Conservation (phyloP, 1,140 invertebrate species). For the Aricia agestis region DNA sequence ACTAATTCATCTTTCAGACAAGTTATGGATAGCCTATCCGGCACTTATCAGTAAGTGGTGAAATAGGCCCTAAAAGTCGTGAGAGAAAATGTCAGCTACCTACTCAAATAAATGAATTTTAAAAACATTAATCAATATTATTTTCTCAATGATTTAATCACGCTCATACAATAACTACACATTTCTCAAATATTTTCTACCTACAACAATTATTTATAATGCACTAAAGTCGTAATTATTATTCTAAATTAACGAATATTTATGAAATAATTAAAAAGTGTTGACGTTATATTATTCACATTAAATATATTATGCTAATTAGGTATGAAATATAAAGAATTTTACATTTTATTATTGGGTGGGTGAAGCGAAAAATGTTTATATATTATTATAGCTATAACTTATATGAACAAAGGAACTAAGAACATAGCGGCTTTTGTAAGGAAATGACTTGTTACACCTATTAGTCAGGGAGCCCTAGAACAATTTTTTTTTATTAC, state of each 20-base stretch:
- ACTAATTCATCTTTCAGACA: too few relatives aligned
- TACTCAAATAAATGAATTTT: too few relatives aligned
- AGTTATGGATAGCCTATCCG: too few relatives aligned
- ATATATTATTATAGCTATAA: not conserved
- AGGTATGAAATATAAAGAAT: not conserved
- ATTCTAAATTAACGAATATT: not conserved
- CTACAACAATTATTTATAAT: not conserved
- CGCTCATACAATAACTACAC: not conserved
- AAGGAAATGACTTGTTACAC: too few relatives aligned
- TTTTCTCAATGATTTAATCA: not conserved
- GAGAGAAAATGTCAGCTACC: too few relatives aligned
- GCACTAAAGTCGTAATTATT: not conserved
- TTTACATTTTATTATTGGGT: not conserved
- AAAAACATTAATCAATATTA: too few relatives aligned
- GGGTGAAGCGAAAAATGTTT: not conserved
- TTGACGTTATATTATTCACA: slow-evolving; percentile 1
- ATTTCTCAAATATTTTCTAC: not conserved
- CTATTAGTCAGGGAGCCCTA: too few relatives aligned
- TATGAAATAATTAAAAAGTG: slow-evolving; percentile 8
- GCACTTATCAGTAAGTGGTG: too few relatives aligned
- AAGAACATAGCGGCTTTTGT: too few relatives aligned
- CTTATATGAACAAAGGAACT: not conserved
- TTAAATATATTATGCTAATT: not conserved
- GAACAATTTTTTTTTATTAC: too few relatives aligned
- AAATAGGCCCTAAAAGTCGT: too few relatives aligned